Base-by-base conservation (phyloP, 2,888 invertebrate genomes). In the Macrosiphum euphorbiae region DNA sequence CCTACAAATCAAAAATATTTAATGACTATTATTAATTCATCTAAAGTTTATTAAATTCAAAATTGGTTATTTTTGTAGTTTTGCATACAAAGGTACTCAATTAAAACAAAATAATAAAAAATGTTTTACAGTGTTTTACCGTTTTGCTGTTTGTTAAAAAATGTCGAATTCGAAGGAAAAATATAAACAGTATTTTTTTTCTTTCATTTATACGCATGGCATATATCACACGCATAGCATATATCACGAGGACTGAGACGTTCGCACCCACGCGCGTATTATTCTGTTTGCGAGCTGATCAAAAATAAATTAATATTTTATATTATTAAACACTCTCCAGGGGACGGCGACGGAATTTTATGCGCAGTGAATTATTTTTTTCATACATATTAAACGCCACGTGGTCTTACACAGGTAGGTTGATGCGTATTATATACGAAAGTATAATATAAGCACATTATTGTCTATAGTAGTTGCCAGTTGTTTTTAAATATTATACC, bases 361-460 rank as follows among this genome's bases (percentile, higher is more conserved):
- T 67, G 67, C 44, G 47, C 47, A 24, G 88, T 41, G 61, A n/a
- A 67, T 90, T 90, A 58, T 41, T 88, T 58, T 44, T 58, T 58
- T 16, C 55, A 55, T 16, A 10, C 10, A 52, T 1, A 8, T 24
- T 26, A 44, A 47, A 87, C 16, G 35, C 52, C 87, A 88, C 44
- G 85, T 44, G 85, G 44, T 44, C 85, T 35, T 24, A 88, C 24
- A 88, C 24, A 41, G 58, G n/a, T 85, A 85, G 35, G 44, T 85
- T 28, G 8, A 85, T 44, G 44, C 85, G 13, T 26, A 78, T 78
- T 78, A n/a, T 7, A 24, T 16, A 35, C 16, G 7, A 5, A 20
- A 5, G 47, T 47, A 47, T 55, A 55, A 20, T 35, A 78, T 10
- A 35, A 8, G 58, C 35, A 35, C n/a, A 67, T 61, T 13, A 61